Conservation (phyloP, 2,113 vertebrate genomes). For the Pachyramphus minor region DNA sequence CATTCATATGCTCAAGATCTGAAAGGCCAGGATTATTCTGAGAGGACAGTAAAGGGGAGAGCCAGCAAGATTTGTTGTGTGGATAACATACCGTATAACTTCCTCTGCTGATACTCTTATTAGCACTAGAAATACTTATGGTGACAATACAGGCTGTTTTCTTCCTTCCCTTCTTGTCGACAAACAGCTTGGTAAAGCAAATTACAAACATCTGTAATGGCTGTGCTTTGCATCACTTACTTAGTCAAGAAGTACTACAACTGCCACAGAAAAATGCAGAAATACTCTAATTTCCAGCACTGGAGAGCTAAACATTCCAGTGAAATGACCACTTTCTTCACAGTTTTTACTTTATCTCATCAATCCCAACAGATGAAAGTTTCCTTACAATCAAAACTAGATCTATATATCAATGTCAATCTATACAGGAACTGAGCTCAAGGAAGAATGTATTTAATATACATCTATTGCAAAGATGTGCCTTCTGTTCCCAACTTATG, state of each 20-base stretch:
- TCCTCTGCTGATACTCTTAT: not conserved
- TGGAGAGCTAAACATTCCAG: not conserved
- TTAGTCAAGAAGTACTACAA: not conserved
- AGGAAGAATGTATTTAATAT: slow-evolving; percentile 25
- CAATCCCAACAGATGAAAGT: slow-evolving; percentile 15
- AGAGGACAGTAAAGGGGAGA: not conserved
- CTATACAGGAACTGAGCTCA: slow-evolving; percentile 2
- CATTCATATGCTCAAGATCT: not conserved
- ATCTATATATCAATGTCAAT: slow-evolving; percentile 40
- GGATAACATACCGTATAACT: not conserved
- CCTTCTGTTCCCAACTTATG: not conserved
- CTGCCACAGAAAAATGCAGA: not conserved
- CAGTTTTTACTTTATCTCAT: slow-evolving; percentile 25
- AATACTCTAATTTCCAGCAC: not conserved
- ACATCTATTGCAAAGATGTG: not conserved
- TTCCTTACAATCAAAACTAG: slow-evolving; percentile 34
- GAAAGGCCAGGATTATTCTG: not conserved
- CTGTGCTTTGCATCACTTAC: not conserved
- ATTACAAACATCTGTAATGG: not conserved
- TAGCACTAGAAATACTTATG: not conserved
- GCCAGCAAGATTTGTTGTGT: not conserved
- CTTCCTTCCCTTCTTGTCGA: not conserved
- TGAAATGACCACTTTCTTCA: not conserved
- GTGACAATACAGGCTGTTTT: not conserved
- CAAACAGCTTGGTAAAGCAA: not conserved